These are phyloP conservation scores for Galbula dea DNA, from an alignment of 2,113 vertebrate species.

Conservation along the genomic window DNA sequence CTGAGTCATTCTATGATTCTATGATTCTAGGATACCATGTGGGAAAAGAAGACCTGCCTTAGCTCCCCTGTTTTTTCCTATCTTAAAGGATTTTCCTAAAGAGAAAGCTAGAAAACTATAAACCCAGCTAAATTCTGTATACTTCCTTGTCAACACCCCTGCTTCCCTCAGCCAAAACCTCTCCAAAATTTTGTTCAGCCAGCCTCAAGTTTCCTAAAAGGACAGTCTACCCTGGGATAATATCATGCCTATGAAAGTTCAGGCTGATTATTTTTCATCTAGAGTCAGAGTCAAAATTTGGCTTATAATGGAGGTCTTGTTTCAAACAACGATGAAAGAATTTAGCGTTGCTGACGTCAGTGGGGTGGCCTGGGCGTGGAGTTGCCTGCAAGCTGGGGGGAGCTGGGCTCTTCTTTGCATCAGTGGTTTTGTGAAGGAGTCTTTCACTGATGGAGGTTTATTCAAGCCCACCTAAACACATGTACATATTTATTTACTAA, in stretches of 20 bases:
- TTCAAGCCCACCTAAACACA: conserved; percentile 24
- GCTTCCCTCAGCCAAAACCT: background rate
- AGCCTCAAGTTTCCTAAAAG: background rate
- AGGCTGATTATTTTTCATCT: conserved; percentile 35
- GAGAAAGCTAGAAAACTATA: background rate
- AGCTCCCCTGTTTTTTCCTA: background rate
- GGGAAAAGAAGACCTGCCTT: background rate
- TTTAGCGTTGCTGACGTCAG: conserved; percentile 17
- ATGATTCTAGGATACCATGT: no score
- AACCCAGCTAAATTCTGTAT: background rate
- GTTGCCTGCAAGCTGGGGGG: background rate
- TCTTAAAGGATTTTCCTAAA: background rate
- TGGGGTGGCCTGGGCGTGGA: background rate
- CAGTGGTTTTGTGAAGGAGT: background rate
- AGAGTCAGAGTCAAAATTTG: background rate
- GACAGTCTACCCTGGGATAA: background rate
- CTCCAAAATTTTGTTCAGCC: background rate
- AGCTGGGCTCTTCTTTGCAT: background rate
- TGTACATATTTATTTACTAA: conserved; percentile 40
- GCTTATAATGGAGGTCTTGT: conserved; percentile 51
- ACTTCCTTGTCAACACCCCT: background rate
- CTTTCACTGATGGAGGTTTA: conserved; percentile 17
- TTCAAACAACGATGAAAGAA: conserved; percentile 35
- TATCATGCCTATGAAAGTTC: conserved; percentile 5
- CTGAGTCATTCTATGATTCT: no score